phyloP scores from a whole-genome alignment of 2,888 invertebrate genomes.

The Rhopalosiphum nymphaeae region DNA sequence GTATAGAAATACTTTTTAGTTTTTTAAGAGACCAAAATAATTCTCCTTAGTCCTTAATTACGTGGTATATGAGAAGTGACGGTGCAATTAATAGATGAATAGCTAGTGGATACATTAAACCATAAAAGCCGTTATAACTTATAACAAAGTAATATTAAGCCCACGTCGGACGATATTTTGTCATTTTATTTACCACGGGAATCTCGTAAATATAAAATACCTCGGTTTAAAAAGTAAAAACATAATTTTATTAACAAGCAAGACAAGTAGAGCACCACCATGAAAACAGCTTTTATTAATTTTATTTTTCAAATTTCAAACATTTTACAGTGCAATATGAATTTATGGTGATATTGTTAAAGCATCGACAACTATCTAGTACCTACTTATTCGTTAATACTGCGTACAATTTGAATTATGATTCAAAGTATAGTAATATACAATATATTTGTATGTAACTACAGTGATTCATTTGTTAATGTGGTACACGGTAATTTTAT shows the following conservation, averaged over 20 bases:
- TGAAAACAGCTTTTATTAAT: background rate
- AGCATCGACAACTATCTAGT: background rate
- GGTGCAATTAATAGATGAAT: background rate
- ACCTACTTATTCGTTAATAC: too few relatives aligned
- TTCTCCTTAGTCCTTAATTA: background rate
- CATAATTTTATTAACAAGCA: background rate
- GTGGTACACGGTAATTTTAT: background rate
- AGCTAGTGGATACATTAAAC: background rate
- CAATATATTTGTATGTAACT: background rate
- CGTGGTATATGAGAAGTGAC: background rate
- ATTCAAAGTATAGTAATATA: background rate
- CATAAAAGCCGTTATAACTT: background rate
- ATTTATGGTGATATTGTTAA: too few relatives aligned
- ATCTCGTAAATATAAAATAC: background rate
- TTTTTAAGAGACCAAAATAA: background rate
- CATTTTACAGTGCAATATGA: background rate
- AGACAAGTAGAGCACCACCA: background rate
- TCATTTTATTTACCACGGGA: background rate
- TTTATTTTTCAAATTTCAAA: background rate
- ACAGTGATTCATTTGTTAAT: background rate
- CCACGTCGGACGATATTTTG: background rate
- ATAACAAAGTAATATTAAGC: background rate
- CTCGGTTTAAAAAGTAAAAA: background rate
- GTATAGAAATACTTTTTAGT: background rate
- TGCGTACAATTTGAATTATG: too few relatives aligned